Evolutionary conservation across 2,888 invertebrate genomes (phyloP).

Genomic region (Cantharis rufa): DNA sequence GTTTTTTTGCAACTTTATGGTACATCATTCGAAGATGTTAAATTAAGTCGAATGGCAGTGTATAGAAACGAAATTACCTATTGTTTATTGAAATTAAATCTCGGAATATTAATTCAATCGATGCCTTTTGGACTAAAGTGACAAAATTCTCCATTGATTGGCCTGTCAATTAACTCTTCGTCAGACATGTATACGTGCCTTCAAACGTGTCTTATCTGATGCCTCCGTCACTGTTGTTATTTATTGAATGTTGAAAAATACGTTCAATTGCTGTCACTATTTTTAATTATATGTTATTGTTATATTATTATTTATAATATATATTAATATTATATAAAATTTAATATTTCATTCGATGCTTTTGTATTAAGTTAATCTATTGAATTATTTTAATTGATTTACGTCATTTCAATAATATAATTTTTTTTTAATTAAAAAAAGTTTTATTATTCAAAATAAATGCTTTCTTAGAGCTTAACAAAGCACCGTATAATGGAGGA

Average conservation of each 20-base stretch:
- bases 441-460: no score
- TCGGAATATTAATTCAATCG: conserved; percentile 57
- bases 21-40: conserved; percentile 30
- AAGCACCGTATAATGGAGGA: no score
- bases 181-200: conserved; percentile 57
- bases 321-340: conserved; percentile 8
- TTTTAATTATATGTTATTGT: conserved; percentile 21
- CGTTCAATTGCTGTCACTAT: conserved; percentile 25
- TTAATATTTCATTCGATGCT: background rate
- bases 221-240: conserved; percentile 54
- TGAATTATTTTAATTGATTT: background rate
- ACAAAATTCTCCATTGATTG: conserved; percentile 58
- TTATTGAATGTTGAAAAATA: conserved; percentile 48
- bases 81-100: conserved; percentile 56
- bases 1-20: background rate
- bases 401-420: background rate
- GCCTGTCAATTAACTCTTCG: conserved; percentile 57
- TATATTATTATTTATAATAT: conserved; percentile 10
- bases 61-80: conserved; percentile 48
- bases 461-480: no score
- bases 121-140: conserved; percentile 53
- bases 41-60: conserved; percentile 48
- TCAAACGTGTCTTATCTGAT: conserved; percentile 57
- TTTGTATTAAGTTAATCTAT: background rate
- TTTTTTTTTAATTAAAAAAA: no score